These are phyloP conservation scores for Bimastos eiseni DNA, from an alignment of 2,888 invertebrate genomes.

Conservation along the genomic window DNA sequence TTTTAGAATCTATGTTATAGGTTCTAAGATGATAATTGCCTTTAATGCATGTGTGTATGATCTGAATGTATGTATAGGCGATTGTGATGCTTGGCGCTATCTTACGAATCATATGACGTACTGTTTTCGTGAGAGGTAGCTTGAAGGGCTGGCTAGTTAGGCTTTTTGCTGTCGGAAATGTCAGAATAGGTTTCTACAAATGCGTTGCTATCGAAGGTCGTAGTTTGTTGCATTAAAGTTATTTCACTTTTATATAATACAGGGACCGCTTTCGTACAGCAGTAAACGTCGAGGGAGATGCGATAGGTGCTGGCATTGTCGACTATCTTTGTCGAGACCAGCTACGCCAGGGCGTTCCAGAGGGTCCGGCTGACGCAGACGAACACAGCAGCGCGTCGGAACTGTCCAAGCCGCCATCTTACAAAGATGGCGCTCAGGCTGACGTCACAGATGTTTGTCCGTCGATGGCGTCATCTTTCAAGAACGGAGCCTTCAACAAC, in stretches of 20 bases:
- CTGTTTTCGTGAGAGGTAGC: no score
- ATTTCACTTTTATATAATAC: slow-evolving; percentile 34
- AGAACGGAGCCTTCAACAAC: neutral
- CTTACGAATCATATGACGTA: no score
- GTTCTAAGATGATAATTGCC: no score
- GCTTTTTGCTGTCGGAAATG: neutral
- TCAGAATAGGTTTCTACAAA: no score
- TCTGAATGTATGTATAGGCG: neutral
- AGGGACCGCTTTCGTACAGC: slow-evolving; percentile 71
- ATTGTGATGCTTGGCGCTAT: neutral
- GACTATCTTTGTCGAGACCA: slow-evolving; percentile 69
- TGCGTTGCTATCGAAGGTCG: no score
- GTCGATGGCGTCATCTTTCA: neutral
- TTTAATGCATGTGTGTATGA: no score
- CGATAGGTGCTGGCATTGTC: slow-evolving; percentile 88
- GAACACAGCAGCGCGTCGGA: neutral
- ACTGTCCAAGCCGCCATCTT: slow-evolving; percentile 10
- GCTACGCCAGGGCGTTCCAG: slow-evolving; percentile 39
- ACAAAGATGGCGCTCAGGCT: neutral
- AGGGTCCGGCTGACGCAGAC: neutral
- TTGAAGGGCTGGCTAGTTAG: no score
- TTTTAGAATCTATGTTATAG: no score
- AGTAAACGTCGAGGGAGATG: slow-evolving; percentile 92
- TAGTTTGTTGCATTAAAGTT: no score
- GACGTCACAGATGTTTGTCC: neutral